Percentiles rank a stretch among this genome's conserved stretches.
These are phyloP conservation scores for Anoplopoma fimbria DNA, from an alignment of 2,113 vertebrate species.

Conservation along the genomic window DNA sequence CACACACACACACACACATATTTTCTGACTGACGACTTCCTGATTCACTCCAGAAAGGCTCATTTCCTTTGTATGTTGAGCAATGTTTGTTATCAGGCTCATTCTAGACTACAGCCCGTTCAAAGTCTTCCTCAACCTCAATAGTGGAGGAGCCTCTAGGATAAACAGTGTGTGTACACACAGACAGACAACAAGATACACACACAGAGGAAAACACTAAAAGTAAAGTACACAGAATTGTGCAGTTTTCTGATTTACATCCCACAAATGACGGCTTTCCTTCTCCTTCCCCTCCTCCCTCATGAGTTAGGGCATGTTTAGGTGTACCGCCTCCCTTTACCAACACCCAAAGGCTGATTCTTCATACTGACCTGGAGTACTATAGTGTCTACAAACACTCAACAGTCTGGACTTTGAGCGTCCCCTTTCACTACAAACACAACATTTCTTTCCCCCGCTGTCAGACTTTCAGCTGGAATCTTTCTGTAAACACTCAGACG, in stretches of 20 bases:
- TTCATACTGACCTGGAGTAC: background rate
- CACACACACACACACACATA: background rate
- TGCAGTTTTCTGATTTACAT: background rate
- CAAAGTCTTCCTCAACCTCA: slow-evolving; percentile 8
- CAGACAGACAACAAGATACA: background rate
- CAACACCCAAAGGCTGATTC: background rate
- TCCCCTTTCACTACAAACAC: background rate
- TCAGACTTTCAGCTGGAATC: background rate
- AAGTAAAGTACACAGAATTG: background rate
- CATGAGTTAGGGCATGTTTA: background rate
- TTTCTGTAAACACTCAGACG: slow-evolving; percentile 16
- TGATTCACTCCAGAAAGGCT: slow-evolving; percentile 30
- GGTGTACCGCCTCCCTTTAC: background rate
- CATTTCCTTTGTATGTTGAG: slow-evolving; percentile 44
- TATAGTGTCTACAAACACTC: background rate
- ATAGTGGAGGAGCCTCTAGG: background rate
- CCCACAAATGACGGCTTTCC: background rate
- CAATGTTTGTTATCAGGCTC: slow-evolving; percentile 35
- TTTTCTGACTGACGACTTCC: slow-evolving; percentile 10
- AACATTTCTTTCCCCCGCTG: slow-evolving; percentile 12
- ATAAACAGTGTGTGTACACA: background rate
- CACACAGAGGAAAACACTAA: background rate
- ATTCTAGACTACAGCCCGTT: slow-evolving; percentile 34
- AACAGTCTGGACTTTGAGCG: background rate
- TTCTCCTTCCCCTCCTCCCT: background rate